Conservation (phyloP, 2,797 vertebrate genomes). For the Typhlichthys eigenmanni region DNA sequence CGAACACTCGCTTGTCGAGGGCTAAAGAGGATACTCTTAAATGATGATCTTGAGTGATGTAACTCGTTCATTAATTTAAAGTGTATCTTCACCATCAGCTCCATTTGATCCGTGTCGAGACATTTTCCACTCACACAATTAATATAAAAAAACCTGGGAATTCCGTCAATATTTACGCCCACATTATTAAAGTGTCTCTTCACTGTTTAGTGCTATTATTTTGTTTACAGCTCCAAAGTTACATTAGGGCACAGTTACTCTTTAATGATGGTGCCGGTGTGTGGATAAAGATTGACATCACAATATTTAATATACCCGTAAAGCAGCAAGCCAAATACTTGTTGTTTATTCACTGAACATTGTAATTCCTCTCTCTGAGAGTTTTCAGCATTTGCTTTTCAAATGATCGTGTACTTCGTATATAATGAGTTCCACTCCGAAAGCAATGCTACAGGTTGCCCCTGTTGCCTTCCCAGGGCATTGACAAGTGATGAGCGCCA, state of each 20-base stretch:
- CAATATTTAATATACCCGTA: too few species aligned
- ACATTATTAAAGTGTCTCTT: too few species aligned
- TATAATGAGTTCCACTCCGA: conserved; percentile 14
- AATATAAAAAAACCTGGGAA: too few species aligned
- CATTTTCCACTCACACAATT: too few species aligned
- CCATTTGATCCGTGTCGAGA: too few species aligned
- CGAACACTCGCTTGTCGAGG: conserved; percentile 27
- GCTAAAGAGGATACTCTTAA: conserved; percentile 37
- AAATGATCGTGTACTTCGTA: conserved; percentile 3
- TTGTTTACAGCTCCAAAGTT: too few species aligned
- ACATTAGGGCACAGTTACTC: background rate
- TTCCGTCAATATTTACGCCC: too few species aligned
- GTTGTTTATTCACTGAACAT: too few species aligned
- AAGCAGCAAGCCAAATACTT: too few species aligned
- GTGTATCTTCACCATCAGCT: too few species aligned
- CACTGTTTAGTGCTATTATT: too few species aligned
- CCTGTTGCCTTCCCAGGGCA: conserved; percentile 14
- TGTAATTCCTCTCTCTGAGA: background rate
- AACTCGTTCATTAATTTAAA: too few species aligned
- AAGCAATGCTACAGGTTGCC: conserved; percentile 10
- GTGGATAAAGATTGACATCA: background rate
- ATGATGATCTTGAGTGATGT: background rate
- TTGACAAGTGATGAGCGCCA: conserved; percentile 26
- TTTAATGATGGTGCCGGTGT: conserved; percentile 5
- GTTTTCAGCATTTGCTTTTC: background rate